These are phyloP conservation scores for Hycleus cichorii DNA, from an alignment of 1,140 invertebrate genomes.

Conservation along the genomic window DNA sequence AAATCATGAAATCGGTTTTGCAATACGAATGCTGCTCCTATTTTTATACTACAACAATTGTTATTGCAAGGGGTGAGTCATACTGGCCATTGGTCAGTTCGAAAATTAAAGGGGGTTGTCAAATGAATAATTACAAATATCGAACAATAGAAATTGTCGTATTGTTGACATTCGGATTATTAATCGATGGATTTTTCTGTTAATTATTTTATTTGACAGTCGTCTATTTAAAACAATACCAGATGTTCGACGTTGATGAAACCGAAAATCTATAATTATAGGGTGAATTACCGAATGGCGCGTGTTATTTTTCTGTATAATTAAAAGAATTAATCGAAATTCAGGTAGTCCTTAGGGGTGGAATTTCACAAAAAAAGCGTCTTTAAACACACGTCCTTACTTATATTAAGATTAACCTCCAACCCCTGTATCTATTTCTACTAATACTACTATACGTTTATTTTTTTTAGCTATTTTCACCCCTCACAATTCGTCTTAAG, in stretches of 20 bases:
- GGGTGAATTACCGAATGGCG: background rate
- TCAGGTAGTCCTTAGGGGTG: too few species aligned
- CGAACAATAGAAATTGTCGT: background rate
- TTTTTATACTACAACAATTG: slow-evolving; percentile 11
- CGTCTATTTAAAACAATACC: background rate
- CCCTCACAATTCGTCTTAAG: too few species aligned
- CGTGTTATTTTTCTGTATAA: background rate
- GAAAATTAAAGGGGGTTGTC: slow-evolving; percentile 4
- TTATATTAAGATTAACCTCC: too few species aligned
- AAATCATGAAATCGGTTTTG: slow-evolving; percentile 16
- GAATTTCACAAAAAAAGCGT: too few species aligned
- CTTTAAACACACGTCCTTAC: too few species aligned
- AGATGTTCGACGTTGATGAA: background rate
- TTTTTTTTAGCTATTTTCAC: too few species aligned
- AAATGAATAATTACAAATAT: slow-evolving; percentile 15
- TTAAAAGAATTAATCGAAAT: background rate
- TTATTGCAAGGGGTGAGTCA: slow-evolving; percentile 29
- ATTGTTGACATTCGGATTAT: background rate
- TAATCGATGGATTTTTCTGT: background rate
- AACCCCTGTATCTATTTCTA: too few species aligned
- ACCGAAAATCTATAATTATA: background rate
- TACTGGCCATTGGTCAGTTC: slow-evolving; percentile 27
- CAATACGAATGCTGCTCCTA: slow-evolving; percentile 9
- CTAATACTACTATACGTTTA: too few species aligned
- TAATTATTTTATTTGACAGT: background rate